These are phyloP conservation scores for Paracentrotus lividus DNA, from an alignment of 53 echinoderm and acorn worm genomes.

Conservation along the genomic window DNA sequence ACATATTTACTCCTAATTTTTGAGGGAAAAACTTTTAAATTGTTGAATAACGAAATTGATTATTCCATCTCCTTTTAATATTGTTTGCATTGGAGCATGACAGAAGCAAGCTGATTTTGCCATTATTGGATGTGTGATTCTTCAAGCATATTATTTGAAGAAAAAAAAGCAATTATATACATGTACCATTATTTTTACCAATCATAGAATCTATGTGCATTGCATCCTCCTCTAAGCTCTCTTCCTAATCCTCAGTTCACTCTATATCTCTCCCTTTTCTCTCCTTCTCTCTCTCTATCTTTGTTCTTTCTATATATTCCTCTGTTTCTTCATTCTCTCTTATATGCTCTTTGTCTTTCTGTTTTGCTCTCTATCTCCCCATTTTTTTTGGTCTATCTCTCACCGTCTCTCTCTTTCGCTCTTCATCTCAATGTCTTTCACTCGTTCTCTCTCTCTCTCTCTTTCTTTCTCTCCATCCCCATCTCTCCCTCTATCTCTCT, in stretches of 20 bases:
- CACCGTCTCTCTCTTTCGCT: background rate
- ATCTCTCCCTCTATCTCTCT: background rate
- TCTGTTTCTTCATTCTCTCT: too few species aligned
- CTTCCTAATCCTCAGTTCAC: background rate
- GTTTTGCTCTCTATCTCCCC: background rate
- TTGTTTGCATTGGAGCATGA: too few species aligned
- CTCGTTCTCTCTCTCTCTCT: background rate
- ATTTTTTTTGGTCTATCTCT: background rate
- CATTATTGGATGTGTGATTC: background rate
- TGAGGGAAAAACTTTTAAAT: too few species aligned
- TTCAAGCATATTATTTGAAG: background rate
- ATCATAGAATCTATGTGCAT: background rate
- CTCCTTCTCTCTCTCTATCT: slow-evolving; percentile 2
- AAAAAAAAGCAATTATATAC: background rate
- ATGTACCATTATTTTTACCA: too few species aligned
- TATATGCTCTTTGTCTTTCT: background rate
- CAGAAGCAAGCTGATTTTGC: background rate
- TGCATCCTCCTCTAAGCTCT: background rate
- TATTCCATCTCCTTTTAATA: too few species aligned
- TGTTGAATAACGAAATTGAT: too few species aligned
- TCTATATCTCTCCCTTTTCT: background rate
- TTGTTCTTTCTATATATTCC: too few species aligned
- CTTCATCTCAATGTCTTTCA: too few species aligned
- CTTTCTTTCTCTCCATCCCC: background rate
- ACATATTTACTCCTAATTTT: too few species aligned